Evolutionary conservation across 1,140 invertebrate genomes (phyloP).

Genomic region (Limonius californicus): DNA sequence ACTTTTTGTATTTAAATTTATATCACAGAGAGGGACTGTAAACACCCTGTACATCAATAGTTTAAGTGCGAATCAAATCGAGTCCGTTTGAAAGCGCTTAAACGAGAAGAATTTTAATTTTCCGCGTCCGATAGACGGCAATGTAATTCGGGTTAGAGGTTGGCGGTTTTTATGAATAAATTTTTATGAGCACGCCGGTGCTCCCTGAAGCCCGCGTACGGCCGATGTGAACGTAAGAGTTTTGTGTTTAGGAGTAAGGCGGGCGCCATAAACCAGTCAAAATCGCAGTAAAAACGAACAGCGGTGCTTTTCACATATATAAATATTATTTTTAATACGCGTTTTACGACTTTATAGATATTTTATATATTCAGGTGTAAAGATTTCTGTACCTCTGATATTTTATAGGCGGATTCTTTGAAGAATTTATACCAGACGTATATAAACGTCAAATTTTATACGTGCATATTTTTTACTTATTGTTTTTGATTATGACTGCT

Average conservation of each 20-base stretch:
- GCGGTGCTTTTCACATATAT: conserved; percentile 47
- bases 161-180: background rate
- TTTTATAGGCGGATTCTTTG: conserved; percentile 33
- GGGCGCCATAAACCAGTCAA: conserved; percentile 39
- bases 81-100: too few relatives aligned
- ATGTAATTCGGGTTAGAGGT: background rate
- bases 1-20: too few relatives aligned
- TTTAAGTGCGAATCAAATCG: too few relatives aligned
- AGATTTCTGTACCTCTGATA: conserved; percentile 39
- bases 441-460: conserved; percentile 11
- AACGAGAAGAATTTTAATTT: too few relatives aligned
- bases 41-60: too few relatives aligned
- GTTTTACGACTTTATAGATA: conserved; percentile 49
- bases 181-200: background rate
- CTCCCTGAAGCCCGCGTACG: background rate
- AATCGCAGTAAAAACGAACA: conserved; percentile 25
- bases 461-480: conserved; percentile 18
- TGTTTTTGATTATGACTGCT: conserved; percentile 9
- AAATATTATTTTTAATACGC: conserved; percentile 50
- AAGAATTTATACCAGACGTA: conserved; percentile 11
- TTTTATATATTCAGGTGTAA: conserved; percentile 49
- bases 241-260: conserved; percentile 13
- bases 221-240: background rate
- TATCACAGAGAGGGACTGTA: too few relatives aligned
- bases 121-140: background rate